These are phyloP conservation scores for Antechinus stuartii DNA, from an alignment of 2,113 vertebrate species.

Conservation along the genomic window DNA sequence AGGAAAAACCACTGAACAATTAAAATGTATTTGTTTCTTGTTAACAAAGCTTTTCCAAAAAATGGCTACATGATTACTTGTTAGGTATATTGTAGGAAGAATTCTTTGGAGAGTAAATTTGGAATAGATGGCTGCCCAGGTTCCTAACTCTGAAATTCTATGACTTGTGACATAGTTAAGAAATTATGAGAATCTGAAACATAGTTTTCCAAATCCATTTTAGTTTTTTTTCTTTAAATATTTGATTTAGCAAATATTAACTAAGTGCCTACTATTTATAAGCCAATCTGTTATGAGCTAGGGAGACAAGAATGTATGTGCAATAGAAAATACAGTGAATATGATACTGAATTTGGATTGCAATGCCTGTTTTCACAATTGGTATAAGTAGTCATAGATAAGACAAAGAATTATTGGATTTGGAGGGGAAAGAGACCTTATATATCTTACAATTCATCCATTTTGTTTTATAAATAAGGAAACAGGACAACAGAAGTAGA, in stretches of 20 bases:
- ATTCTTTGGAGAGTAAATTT: neutral
- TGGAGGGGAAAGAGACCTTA: neutral
- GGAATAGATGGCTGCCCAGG: neutral
- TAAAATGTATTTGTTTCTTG: neutral
- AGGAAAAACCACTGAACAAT: neutral
- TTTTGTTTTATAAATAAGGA: neutral
- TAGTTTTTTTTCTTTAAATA: neutral
- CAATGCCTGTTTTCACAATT: neutral
- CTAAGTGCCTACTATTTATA: neutral
- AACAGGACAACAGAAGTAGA: neutral
- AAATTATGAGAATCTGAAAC: neutral
- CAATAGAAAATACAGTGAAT: neutral
- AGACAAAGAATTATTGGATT: neutral
- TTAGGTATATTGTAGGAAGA: neutral
- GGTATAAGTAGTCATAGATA: neutral
- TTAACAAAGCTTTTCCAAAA: neutral
- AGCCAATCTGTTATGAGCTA: neutral
- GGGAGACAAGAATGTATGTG: neutral
- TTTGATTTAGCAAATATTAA: neutral
- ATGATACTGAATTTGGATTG: neutral
- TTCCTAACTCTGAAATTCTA: neutral
- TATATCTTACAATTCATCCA: neutral
- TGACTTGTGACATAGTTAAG: neutral
- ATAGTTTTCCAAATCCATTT: neutral
- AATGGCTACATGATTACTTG: neutral